phyloP scores from a whole-genome alignment of 2,113 vertebrate species.

The Oceanodroma tethys region DNA sequence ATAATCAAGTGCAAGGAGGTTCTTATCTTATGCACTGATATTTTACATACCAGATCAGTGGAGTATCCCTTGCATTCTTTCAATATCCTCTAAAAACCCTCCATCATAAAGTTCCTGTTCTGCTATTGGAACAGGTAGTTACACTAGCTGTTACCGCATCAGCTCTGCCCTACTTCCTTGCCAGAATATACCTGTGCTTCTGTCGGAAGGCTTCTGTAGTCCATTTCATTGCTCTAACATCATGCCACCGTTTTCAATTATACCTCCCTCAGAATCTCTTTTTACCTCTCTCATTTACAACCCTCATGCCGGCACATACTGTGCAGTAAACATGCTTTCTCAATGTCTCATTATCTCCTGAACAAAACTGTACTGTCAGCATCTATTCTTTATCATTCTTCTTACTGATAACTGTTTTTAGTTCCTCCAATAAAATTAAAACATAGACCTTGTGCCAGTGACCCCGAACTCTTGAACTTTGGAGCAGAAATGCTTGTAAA shows the following conservation, averaged over 20 bases:
- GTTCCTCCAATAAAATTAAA: background rate
- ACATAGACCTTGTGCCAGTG: background rate
- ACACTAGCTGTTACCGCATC: rapidly evolving
- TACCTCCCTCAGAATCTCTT: background rate
- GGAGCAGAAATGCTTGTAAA: background rate
- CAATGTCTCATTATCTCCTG: background rate
- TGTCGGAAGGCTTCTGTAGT: background rate
- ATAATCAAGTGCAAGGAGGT: background rate
- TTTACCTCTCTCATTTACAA: background rate
- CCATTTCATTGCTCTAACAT: background rate
- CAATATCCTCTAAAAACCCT: background rate
- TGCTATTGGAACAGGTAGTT: background rate
- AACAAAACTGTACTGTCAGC: background rate
- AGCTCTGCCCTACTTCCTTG: background rate
- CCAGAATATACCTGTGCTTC: background rate
- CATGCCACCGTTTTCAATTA: background rate
- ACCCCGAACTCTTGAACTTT: background rate
- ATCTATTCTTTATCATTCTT: background rate
- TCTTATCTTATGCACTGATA: background rate
- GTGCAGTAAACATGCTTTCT: background rate
- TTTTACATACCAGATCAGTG: background rate
- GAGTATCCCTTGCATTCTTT: background rate
- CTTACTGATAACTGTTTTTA: background rate
- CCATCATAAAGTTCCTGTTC: background rate
- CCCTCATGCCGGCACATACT: background rate